Evolutionary conservation across 2,113 vertebrate species (phyloP).

Genomic region (Sardina pilchardus): DNA sequence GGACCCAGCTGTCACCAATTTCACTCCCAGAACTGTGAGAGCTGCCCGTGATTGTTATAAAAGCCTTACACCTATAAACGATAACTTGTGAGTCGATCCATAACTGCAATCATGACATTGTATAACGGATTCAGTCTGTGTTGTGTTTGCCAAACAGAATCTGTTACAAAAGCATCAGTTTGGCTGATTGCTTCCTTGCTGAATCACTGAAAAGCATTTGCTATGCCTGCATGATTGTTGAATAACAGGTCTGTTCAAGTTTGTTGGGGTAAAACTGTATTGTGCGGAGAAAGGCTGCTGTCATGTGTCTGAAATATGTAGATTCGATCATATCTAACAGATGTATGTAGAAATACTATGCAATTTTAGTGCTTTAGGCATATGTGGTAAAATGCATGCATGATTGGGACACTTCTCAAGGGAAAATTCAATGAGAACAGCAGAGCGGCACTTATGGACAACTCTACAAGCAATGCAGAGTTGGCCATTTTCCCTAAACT

Average conservation of each 20-base stretch:
- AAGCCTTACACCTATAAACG: constrained; percentile 39
- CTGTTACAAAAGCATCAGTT: not conserved
- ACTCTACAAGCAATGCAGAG: not conserved
- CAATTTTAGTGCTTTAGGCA: constrained; percentile 27
- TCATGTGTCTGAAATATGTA: not conserved
- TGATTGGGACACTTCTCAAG: constrained; percentile 32
- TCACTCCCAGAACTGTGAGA: constrained; percentile 44
- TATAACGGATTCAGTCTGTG: constrained; percentile 12
- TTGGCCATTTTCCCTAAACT: constrained; percentile 25
- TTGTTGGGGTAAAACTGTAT: not conserved
- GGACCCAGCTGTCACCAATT: constrained; percentile 52
- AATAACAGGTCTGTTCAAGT: not conserved
- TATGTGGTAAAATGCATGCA: not conserved
- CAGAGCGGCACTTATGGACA: not conserved
- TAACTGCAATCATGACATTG: constrained; percentile 27
- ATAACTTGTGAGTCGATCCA: constrained; percentile 39
- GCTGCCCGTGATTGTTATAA: constrained; percentile 31
- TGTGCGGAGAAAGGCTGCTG: not conserved
- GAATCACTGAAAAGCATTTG: not conserved
- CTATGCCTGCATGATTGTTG: not conserved
- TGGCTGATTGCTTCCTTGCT: not conserved
- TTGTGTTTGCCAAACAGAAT: not conserved
- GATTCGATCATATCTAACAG: not conserved
- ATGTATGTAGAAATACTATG: not conserved
- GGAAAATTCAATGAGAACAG: not conserved